These are phyloP conservation scores for Zaprionus lineosus DNA, from an alignment of 2,888 invertebrate genomes.

Conservation along the genomic window DNA sequence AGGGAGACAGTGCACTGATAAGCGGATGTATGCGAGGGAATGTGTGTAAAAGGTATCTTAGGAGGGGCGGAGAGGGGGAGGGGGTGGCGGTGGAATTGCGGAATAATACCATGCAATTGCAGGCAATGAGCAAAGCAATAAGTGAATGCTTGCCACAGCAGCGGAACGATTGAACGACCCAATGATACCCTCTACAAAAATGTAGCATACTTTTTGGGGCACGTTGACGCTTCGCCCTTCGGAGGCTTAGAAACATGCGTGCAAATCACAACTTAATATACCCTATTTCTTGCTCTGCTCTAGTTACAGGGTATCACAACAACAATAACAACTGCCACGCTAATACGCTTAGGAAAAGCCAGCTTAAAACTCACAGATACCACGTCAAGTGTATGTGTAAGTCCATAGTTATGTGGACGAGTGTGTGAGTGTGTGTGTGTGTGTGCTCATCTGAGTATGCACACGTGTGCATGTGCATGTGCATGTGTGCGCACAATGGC, in stretches of 20 bases:
- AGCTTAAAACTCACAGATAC: slow-evolving; percentile 49
- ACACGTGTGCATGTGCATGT: slow-evolving; percentile 9
- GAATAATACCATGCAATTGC: slow-evolving; percentile 43
- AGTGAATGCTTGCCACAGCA: slow-evolving; percentile 31
- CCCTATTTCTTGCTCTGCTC: too few relatives aligned
- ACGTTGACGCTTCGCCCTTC: too few relatives aligned
- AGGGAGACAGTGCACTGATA: slow-evolving; percentile 37
- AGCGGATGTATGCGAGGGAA: slow-evolving; percentile 36
- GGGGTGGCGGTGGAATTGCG: slow-evolving; percentile 18
- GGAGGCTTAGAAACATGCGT: too few relatives aligned
- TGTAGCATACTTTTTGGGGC: too few relatives aligned
- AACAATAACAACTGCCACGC: slow-evolving; percentile 30
- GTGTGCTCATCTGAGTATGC: slow-evolving; percentile 24
- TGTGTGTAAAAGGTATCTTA: not conserved
- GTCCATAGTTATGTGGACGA: not conserved
- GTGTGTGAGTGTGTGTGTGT: slow-evolving; percentile 13
- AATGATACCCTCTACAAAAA: too few relatives aligned
- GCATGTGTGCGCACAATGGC: slow-evolving; percentile 49
- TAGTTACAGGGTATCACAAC: too few relatives aligned
- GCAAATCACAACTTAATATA: too few relatives aligned
- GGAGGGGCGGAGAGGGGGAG: slow-evolving; percentile 8
- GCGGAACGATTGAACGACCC: too few relatives aligned
- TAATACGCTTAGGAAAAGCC: slow-evolving; percentile 61
- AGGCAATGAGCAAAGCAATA: slow-evolving; percentile 44
- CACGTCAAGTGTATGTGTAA: not conserved